phyloP scores from a whole-genome alignment of 2,888 invertebrate genomes.

The Lydus trimaculatus region DNA sequence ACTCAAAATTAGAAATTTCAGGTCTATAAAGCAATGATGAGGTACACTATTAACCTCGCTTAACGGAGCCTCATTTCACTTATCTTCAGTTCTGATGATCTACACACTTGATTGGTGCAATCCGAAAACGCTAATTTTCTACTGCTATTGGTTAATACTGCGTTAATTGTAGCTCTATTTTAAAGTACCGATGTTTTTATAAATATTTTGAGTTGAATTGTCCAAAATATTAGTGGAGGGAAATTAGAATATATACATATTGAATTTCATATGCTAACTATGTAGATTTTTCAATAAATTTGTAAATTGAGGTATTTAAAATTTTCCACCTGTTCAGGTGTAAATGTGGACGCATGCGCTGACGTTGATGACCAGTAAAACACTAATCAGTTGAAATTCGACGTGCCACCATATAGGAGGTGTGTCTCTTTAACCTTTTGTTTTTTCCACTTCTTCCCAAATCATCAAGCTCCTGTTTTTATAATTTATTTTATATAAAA shows the following conservation, averaged over 20 bases:
- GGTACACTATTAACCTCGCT: too few species aligned
- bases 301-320: background rate
- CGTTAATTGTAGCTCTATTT: background rate
- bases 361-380: background rate
- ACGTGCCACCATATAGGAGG: background rate
- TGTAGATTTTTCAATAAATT: background rate
- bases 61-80: too few species aligned
- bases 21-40: too few species aligned
- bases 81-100: too few species aligned
- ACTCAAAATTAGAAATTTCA: too few species aligned
- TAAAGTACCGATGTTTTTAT: too few species aligned
- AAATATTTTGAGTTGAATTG: background rate
- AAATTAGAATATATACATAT: background rate
- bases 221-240: background rate
- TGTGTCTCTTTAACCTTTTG: background rate
- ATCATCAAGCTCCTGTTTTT: background rate
- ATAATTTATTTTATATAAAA: background rate
- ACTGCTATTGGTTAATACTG: background rate
- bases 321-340: background rate
- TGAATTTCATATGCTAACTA: background rate
- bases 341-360: background rate
- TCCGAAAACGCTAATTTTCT: background rate
- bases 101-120: too few species aligned
- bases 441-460: background rate
- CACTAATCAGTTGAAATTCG: conserved; percentile 2